These are phyloP conservation scores for Andrena hattorfiana DNA, from an alignment of 2,888 invertebrate species.

Conservation along the genomic window DNA sequence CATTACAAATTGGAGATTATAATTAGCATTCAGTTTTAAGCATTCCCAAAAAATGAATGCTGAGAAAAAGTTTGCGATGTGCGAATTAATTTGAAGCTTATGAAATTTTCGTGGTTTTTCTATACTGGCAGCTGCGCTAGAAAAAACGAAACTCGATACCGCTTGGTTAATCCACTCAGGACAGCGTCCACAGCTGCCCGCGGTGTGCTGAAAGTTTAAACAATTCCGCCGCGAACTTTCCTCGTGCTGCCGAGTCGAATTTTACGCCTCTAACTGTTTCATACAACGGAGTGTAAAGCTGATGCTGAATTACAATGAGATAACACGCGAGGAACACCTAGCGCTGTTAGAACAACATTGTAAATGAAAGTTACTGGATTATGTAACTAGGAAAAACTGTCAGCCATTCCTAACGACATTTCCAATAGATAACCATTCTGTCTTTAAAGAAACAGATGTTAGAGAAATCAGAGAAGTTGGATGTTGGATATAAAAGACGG, in stretches of 20 bases:
- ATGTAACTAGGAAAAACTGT: not conserved
- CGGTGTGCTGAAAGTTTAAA: slow-evolving; percentile 17
- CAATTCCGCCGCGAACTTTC: not conserved
- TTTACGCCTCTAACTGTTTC: not conserved
- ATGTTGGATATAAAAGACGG: not conserved
- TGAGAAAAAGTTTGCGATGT: not conserved
- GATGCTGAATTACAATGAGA: not conserved
- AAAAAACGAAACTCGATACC: not conserved
- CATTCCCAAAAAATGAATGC: no score
- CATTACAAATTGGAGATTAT: no score
- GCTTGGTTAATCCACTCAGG: not conserved
- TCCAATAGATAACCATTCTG: not conserved
- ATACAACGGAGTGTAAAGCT: not conserved
- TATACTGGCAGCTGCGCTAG: not conserved
- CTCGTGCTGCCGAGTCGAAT: not conserved
- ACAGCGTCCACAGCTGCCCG: not conserved
- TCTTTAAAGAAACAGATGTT: not conserved
- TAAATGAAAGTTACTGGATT: not conserved
- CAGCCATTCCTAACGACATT: not conserved
- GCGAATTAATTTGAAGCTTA: not conserved
- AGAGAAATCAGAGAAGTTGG: not conserved
- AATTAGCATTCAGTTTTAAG: no score
- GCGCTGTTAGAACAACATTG: not conserved
- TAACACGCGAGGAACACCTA: not conserved
- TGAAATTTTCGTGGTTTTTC: not conserved